These are phyloP conservation scores for Anodontia alba DNA, from an alignment of 2,888 invertebrate genomes.

Conservation along the genomic window DNA sequence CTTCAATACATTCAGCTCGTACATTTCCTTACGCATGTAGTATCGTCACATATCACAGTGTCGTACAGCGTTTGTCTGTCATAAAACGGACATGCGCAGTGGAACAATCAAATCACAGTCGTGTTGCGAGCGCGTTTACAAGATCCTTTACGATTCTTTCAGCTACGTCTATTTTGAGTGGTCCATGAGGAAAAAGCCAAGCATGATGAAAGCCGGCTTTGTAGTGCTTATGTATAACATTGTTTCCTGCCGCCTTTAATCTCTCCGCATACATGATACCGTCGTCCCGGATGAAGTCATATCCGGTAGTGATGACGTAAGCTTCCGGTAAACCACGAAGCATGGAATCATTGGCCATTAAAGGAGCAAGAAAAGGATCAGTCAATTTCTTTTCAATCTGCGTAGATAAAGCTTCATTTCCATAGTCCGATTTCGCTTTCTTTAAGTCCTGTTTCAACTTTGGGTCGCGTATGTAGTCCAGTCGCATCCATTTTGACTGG, in stretches of 20 bases:
- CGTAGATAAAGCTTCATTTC: conserved; percentile 54
- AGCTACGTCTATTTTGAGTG: conserved; percentile 61
- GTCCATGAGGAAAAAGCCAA: conserved; percentile 69
- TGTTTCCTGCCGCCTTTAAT: conserved; percentile 72
- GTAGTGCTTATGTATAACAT: conserved; percentile 70
- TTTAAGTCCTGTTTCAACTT: conserved; percentile 32
- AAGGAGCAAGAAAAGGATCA: conserved; percentile 49
- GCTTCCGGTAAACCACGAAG: conserved; percentile 54
- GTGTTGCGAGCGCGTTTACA: conserved; percentile 46
- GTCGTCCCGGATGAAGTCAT: conserved; percentile 65
- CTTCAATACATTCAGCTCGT: too few species aligned
- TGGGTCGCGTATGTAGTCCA: conserved; percentile 55
- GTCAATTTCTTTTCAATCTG: conserved; percentile 51
- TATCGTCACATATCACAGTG: too few species aligned
- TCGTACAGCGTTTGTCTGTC: too few species aligned
- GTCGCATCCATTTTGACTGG: conserved; percentile 60
- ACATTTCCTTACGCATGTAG: too few species aligned
- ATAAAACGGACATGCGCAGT: too few species aligned
- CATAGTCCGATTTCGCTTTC: conserved; percentile 19
- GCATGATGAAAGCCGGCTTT: conserved; percentile 72
- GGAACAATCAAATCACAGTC: not conserved
- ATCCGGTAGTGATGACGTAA: conserved; percentile 60
- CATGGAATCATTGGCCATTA: conserved; percentile 51
- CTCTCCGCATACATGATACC: conserved; percentile 66
- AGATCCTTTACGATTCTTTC: conserved; percentile 65